Evolutionary conservation across 2,797 vertebrate genomes (phyloP).

Genomic region (Carcharodon carcharias): DNA sequence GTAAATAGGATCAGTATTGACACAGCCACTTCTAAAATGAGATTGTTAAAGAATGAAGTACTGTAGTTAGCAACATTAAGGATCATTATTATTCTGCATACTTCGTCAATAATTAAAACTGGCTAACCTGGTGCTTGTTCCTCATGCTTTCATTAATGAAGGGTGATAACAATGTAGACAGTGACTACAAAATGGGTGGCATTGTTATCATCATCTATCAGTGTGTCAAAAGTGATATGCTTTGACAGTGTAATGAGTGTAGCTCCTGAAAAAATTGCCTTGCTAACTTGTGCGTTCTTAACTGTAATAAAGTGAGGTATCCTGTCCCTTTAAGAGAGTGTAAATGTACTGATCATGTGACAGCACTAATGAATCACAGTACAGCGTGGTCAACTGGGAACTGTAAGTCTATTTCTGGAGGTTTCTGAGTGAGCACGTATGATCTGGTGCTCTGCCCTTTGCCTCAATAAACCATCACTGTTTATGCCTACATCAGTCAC

Average conservation of each 20-base stretch:
- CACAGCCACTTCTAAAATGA: not conserved
- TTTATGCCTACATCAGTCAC: no score
- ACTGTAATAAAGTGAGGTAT: no score
- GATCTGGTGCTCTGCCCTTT: no score
- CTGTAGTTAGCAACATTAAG: not conserved
- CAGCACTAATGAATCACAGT: no score
- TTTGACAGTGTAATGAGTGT: not conserved
- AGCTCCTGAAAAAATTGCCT: not conserved
- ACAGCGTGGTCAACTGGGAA: no score
- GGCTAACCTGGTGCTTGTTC: no score
- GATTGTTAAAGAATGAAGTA: not conserved
- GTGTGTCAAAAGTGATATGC: not conserved
- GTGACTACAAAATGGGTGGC: not conserved
- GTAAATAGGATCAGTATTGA: not conserved
- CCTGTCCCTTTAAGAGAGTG: no score
- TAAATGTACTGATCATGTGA: no score
- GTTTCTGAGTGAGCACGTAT: no score
- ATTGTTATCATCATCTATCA: not conserved
- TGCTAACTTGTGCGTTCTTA: not conserved
- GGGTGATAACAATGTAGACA: not conserved
- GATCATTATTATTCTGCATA: not conserved
- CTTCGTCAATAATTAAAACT: not conserved
- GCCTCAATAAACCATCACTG: no score
- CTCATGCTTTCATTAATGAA: not conserved
- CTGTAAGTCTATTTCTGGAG: no score